These are phyloP conservation scores for Condylostylus longicornis DNA, from an alignment of 1,140 invertebrate species.

Conservation along the genomic window DNA sequence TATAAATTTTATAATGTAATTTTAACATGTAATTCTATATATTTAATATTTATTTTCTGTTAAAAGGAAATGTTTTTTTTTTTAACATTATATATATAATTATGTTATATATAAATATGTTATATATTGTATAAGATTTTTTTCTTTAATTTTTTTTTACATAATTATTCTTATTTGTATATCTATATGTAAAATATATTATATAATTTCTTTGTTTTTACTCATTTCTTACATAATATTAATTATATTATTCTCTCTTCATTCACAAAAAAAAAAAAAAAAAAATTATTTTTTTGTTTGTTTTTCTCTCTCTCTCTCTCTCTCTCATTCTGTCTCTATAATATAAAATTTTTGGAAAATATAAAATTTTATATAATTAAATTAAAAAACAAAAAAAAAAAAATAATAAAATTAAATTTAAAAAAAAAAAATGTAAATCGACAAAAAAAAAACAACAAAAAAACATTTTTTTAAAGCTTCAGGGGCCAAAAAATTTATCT, in stretches of 20 bases:
- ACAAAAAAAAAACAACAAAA: neutral
- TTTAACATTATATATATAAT: no score
- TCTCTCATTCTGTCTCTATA: conserved; percentile 8
- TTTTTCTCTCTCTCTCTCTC: conserved; percentile 12
- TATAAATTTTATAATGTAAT: neutral
- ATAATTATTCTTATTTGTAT: neutral
- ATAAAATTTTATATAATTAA: neutral
- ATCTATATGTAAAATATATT: neutral
- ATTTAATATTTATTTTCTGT: no score
- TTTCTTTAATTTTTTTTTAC: neutral
- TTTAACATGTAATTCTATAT: no score
- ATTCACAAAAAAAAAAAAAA: no score
- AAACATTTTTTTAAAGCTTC: conserved; percentile 4
- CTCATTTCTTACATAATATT: no score
- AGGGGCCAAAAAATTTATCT: conserved; percentile 8
- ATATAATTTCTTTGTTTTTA: neutral
- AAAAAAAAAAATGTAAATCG: neutral
- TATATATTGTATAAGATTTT: neutral
- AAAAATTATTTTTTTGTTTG: conserved; percentile 19
- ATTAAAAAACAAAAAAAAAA: neutral
- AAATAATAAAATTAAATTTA: neutral
- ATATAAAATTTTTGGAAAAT: neutral
- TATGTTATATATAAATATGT: neutral
- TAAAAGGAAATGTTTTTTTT: no score
- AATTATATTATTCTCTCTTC: no score